phyloP scores from a whole-genome alignment of 2,113 vertebrate genomes.

The Oreotragus oreotragus region DNA sequence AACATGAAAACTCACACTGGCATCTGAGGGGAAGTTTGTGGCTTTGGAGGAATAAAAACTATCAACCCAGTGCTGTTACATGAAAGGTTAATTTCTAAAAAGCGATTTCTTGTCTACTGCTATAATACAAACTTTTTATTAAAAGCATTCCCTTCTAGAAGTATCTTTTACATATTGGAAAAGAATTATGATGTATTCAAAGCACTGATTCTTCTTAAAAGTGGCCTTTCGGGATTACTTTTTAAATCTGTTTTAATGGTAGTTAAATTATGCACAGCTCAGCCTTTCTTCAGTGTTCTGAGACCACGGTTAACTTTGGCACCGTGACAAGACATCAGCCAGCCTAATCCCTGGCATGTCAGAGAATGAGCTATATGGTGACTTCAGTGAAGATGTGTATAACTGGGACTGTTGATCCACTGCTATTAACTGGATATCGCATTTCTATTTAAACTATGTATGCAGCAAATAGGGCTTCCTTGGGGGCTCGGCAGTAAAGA shows the following conservation, averaged over 20 bases:
- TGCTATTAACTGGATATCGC: not conserved
- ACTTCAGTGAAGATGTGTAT: not conserved
- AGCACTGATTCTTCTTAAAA: constrained; percentile 28
- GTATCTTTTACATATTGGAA: constrained; percentile 40
- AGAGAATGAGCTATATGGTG: not conserved
- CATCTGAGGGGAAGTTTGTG: not conserved
- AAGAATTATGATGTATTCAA: constrained; percentile 52
- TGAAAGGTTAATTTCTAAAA: constrained; percentile 8
- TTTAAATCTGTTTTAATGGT: constrained; percentile 55
- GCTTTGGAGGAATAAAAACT: not conserved
- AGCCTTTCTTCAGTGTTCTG: not conserved
- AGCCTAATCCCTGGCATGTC: not conserved
- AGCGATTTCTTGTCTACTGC: not conserved
- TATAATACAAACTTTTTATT: constrained; percentile 4
- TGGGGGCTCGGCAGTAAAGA: not conserved
- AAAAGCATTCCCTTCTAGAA: not conserved
- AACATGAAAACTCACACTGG: not conserved
- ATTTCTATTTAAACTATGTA: not conserved
- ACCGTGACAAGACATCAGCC: not conserved
- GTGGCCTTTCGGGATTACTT: constrained; percentile 42
- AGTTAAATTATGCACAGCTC: constrained; percentile 41
- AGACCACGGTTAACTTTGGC: constrained; percentile 5
- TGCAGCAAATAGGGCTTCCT: not conserved
- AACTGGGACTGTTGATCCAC: not conserved
- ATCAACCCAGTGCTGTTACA: not conserved